Percentiles rank a stretch among this genome's conserved stretches.
phyloP scores from a whole-genome alignment of 2,888 invertebrate species.

The Phaedon cochleariae region DNA sequence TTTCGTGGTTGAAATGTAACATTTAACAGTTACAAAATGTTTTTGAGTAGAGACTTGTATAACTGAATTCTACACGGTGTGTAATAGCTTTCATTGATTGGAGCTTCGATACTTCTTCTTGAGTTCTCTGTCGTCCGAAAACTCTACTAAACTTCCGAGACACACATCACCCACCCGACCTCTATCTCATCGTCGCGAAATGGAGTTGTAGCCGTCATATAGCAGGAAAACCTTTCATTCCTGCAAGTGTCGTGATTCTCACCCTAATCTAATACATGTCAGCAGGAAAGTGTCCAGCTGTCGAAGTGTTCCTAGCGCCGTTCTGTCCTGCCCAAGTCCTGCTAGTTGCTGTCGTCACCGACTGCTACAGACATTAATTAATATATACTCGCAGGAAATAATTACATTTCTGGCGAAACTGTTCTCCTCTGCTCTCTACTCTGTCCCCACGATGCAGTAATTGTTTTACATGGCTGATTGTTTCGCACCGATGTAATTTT shows the following conservation, averaged over 20 bases:
- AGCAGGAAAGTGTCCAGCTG: conserved; percentile 61
- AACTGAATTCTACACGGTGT: background rate
- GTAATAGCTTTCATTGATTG: background rate
- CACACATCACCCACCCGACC: background rate
- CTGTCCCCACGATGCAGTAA: conserved; percentile 47
- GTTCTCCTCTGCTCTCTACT: conserved; percentile 29
- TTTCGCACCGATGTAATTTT: conserved; percentile 55
- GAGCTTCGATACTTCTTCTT: background rate
- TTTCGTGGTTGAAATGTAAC: too few species aligned
- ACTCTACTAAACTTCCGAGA: background rate
- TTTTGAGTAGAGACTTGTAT: too few species aligned
- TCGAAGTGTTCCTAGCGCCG: conserved; percentile 48
- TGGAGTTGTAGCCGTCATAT: conserved; percentile 19
- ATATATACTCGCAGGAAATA: conserved; percentile 62
- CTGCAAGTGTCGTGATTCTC: conserved; percentile 59
- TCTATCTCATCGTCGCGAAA: background rate
- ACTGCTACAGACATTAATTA: conserved; percentile 63
- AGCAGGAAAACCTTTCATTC: conserved; percentile 48
- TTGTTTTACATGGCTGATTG: conserved; percentile 58
- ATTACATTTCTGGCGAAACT: conserved; percentile 53
- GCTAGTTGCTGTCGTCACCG: conserved; percentile 50
- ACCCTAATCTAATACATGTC: conserved; percentile 63
- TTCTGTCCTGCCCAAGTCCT: conserved; percentile 30
- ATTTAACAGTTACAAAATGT: too few species aligned
- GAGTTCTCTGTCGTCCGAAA: background rate